These are phyloP conservation scores for Origma solitaria DNA, from an alignment of 2,113 vertebrate species.

Conservation along the genomic window DNA sequence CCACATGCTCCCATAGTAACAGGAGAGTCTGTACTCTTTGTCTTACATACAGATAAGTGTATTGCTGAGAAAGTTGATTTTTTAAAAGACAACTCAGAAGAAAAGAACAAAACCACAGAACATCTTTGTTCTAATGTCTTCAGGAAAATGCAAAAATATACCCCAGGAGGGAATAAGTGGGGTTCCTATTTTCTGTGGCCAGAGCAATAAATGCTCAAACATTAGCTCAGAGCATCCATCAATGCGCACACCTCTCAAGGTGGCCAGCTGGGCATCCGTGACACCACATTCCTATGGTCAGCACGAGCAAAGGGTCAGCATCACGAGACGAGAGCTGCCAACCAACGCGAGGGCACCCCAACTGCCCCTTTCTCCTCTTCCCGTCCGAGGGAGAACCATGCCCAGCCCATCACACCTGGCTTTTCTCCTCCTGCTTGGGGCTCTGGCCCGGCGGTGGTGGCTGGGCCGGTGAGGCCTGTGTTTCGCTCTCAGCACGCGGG, in stretches of 20 bases:
- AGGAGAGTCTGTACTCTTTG: background rate
- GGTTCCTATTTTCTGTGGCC: background rate
- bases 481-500: background rate
- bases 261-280: background rate
- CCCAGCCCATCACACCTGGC: constrained; percentile 42
- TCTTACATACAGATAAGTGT: background rate
- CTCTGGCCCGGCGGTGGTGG: background rate
- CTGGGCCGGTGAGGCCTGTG: background rate
- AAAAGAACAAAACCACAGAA: background rate
- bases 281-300: rapidly evolving
- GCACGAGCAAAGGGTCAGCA: rapidly evolving
- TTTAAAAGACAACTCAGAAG: background rate
- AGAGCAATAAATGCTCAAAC: background rate
- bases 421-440: constrained; percentile 50
- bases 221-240: background rate
- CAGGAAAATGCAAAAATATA: background rate
- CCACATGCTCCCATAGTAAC: background rate
- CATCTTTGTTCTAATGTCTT: background rate
- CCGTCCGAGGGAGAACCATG: background rate
- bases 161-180: background rate
- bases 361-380: background rate
- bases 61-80: background rate
- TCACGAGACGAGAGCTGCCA: rapidly evolving
- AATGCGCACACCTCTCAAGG: background rate
- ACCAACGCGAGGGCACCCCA: background rate